phyloP scores from a whole-genome alignment of 2,888 invertebrate genomes.

The Scrobipalpa atriplicella region DNA sequence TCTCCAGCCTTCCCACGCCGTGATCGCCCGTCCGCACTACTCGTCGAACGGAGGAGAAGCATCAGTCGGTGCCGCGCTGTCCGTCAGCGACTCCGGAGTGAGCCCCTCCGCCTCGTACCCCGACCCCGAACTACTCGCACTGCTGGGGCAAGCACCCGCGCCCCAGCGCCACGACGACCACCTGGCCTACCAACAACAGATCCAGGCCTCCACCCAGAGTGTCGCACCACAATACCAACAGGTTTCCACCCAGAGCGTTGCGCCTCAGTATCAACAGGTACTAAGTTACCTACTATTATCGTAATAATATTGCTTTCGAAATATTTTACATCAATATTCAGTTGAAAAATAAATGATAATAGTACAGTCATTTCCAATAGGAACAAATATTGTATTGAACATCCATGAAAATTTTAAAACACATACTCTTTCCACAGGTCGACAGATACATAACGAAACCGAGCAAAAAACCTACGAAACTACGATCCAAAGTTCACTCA shows the following conservation, averaged over 20 bases:
- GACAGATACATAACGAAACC: conserved; percentile 72
- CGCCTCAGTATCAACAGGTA: conserved; percentile 65
- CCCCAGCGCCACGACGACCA: conserved; percentile 58
- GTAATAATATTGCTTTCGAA: no score
- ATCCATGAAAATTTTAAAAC: background rate
- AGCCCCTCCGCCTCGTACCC: conserved; percentile 54
- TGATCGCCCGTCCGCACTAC: conserved; percentile 72
- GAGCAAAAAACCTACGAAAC: conserved; percentile 69
- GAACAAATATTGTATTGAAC: no score
- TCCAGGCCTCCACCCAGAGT: conserved; percentile 38
- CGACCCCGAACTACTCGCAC: conserved; percentile 64
- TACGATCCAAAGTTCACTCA: conserved; percentile 57
- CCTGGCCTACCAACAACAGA: conserved; percentile 54
- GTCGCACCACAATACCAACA: conserved; percentile 52
- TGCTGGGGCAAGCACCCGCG: conserved; percentile 53
- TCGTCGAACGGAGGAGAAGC: conserved; percentile 73
- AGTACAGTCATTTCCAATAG: no score
- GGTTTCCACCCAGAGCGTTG: conserved; percentile 55
- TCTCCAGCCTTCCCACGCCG: conserved; percentile 70
- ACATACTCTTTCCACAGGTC: conserved; percentile 52
- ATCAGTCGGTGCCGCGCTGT: conserved; percentile 74
- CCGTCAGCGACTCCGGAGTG: conserved; percentile 68
- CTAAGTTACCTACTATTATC: no score
- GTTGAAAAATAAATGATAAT: no score
- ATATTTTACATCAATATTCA: no score